phyloP scores from a whole-genome alignment of 2,888 invertebrate genomes.

The Drosophila limbata region DNA sequence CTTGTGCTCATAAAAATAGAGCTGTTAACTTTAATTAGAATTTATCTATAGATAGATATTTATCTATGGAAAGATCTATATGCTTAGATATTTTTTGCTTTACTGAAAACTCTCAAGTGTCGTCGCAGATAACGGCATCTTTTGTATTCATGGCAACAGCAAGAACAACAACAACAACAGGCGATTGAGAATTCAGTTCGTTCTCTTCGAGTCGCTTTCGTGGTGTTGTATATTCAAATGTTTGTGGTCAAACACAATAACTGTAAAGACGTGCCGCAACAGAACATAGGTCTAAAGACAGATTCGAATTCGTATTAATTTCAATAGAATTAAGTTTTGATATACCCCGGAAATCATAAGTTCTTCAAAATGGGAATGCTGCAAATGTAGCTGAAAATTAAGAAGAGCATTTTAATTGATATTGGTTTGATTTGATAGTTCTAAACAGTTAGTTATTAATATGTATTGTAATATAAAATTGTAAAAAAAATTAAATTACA shows the following conservation, averaged over 20 bases:
- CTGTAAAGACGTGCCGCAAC: slow-evolving; percentile 52
- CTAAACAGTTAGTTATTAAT: not conserved
- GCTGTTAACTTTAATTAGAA: not conserved
- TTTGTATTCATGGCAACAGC: slow-evolving; percentile 37
- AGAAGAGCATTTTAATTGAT: not conserved
- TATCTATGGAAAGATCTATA: not conserved
- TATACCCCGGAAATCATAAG: not conserved
- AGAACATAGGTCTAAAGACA: slow-evolving; percentile 5
- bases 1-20: not conserved
- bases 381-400: not conserved
- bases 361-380: not conserved
- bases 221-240: slow-evolving; percentile 53
- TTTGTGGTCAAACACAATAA: slow-evolving; percentile 73
- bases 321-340: slow-evolving; percentile 6
- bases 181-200: slow-evolving; percentile 42
- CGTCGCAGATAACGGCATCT: slow-evolving; percentile 51
- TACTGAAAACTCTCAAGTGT: slow-evolving; percentile 54
- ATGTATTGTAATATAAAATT: too few relatives aligned
- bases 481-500: too few relatives aligned
- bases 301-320: slow-evolving; percentile 39
- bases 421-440: not conserved
- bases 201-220: slow-evolving; percentile 10
- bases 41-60: not conserved
- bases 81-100: not conserved
- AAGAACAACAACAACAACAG: slow-evolving; percentile 45